Percentiles rank a stretch among this genome's conserved stretches.
phyloP scores from a whole-genome alignment of 2,113 vertebrate genomes.

The Vulpes vulpes region DNA sequence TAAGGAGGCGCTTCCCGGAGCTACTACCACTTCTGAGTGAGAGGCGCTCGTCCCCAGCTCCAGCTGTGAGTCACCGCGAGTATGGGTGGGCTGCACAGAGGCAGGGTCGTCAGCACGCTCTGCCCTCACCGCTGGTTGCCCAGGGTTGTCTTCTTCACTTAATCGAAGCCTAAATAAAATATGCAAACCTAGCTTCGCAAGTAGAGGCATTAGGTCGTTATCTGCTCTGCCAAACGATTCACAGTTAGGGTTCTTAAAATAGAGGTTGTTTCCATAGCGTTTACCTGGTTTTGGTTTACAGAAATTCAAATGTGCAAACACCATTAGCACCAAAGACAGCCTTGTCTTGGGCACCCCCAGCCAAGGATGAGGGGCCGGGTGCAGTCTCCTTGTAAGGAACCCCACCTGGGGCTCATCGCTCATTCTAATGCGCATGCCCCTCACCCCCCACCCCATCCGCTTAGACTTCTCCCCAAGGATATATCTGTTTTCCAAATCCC shows the following conservation, averaged over 20 bases:
- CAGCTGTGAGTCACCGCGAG: accelerated
- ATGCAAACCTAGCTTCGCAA: neutral
- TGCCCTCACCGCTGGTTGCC: accelerated
- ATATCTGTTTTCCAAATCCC: neutral
- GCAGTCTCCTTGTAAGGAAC: neutral
- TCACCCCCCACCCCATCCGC: accelerated
- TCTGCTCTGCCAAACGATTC: neutral
- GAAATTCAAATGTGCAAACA: neutral
- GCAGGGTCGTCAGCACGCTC: accelerated
- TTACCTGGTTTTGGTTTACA: neutral
- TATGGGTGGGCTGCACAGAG: accelerated
- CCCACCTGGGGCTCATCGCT: neutral
- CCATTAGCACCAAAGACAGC: accelerated
- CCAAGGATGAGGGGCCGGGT: neutral
- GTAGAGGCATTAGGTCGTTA: too few species aligned
- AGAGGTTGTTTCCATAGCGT: accelerated
- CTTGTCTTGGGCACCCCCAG: accelerated
- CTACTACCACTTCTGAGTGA: neutral
- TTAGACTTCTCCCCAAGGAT: neutral
- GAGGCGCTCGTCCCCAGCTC: accelerated
- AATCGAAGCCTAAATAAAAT: too few species aligned
- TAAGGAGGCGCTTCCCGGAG: neutral
- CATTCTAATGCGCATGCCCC: too few species aligned
- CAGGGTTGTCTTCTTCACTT: neutral
- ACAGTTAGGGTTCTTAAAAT: neutral